Evolutionary conservation across 1,140 invertebrate genomes (phyloP).

Genomic region (Rhizoglyphus robini): DNA sequence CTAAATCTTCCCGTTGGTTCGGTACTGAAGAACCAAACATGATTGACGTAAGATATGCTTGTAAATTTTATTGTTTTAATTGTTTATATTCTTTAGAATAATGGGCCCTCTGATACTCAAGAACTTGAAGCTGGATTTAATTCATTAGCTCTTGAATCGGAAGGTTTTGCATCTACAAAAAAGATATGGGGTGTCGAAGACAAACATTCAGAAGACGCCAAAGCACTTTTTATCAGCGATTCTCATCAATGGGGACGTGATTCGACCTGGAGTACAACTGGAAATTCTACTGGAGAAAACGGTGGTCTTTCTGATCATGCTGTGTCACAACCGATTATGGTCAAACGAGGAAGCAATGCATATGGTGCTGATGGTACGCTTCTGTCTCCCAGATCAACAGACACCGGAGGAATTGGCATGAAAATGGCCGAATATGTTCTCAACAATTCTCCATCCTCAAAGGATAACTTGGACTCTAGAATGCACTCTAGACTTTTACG

Average conservation of each 20-base stretch:
- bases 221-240: slow-evolving; percentile 60
- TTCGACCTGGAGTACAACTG: slow-evolving; percentile 56
- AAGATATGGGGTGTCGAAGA: slow-evolving; percentile 71
- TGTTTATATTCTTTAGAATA: slow-evolving; percentile 23
- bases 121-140: slow-evolving; percentile 36
- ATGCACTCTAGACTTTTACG: slow-evolving; percentile 45
- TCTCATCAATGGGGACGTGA: slow-evolving; percentile 53
- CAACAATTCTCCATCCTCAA: slow-evolving; percentile 64
- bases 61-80: slow-evolving; percentile 26
- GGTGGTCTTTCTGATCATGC: slow-evolving; percentile 27
- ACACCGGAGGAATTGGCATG: slow-evolving; percentile 69
- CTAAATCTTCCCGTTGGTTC: slow-evolving; percentile 56
- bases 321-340: slow-evolving; percentile 40
- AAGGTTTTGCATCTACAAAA: slow-evolving; percentile 51
- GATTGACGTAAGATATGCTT: slow-evolving; percentile 20
- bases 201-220: slow-evolving; percentile 43
- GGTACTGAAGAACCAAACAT: slow-evolving; percentile 62
- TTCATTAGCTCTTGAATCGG: slow-evolving; percentile 30
- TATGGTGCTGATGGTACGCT: slow-evolving; percentile 33
- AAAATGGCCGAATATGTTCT: slow-evolving; percentile 98
- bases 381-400: slow-evolving; percentile 51
- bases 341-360: slow-evolving; percentile 31
- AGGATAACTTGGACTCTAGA: slow-evolving; percentile 50
- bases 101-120: slow-evolving; percentile 28
- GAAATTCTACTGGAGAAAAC: background rate